Conservation (phyloP, 2,797 vertebrate genomes). For the Dallia pectoralis region DNA sequence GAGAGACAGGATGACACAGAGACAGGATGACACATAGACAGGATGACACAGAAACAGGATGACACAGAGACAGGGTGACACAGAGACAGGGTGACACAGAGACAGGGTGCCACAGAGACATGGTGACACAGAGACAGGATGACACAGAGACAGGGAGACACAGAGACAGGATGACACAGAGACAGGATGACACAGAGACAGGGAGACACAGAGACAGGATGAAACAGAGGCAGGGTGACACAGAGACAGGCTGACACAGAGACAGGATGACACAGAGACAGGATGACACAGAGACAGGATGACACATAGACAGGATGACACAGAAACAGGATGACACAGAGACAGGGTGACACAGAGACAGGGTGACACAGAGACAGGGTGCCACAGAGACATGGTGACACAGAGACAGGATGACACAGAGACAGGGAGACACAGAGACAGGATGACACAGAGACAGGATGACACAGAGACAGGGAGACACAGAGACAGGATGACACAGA, state of each 20-base stretch:
- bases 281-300: slow-evolving; percentile 47
- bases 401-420: slow-evolving; percentile 45
- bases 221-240: too few relatives aligned
- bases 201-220: slow-evolving; percentile 50
- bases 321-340: too few relatives aligned
- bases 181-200: slow-evolving; percentile 48
- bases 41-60: too few relatives aligned
- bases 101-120: too few relatives aligned
- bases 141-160: slow-evolving; percentile 48
- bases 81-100: too few relatives aligned
- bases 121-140: slow-evolving; percentile 48
- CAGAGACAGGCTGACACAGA: slow-evolving; percentile 45
- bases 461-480: slow-evolving; percentile 48
- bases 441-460: slow-evolving; percentile 47
- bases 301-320: too few relatives aligned
- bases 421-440: slow-evolving; percentile 51
- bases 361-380: slow-evolving; percentile 48
- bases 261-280: slow-evolving; percentile 48
- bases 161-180: slow-evolving; percentile 45
- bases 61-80: slow-evolving; percentile 47
- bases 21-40: too few relatives aligned
- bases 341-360: too few relatives aligned
- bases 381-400: too few relatives aligned
- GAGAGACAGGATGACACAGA: slow-evolving; percentile 45
- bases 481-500: slow-evolving; percentile 49